phyloP scores from a whole-genome alignment of 2,797 vertebrate species.

The Enteromius treurensis region DNA sequence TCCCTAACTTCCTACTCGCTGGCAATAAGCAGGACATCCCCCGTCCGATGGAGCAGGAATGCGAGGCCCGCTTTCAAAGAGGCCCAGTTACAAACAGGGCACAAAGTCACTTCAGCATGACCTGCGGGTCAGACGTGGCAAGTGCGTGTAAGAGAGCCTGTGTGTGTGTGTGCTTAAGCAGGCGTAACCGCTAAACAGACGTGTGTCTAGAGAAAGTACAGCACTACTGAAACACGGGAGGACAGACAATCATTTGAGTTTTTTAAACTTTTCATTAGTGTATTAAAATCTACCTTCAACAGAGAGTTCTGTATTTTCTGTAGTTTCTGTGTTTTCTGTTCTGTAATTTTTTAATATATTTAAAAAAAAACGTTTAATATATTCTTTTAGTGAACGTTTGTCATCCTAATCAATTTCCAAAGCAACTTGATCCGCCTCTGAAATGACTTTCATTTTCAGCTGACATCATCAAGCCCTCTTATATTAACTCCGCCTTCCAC shows the following conservation, averaged over 20 bases:
- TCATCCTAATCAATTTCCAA: neutral
- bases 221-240: neutral
- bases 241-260: neutral
- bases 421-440: neutral
- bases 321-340: no score
- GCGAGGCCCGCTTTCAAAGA: slow-evolving; percentile 89
- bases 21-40: slow-evolving; percentile 78
- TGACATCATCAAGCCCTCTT: neutral
- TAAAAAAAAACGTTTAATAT: no score
- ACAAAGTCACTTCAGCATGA: slow-evolving; percentile 98
- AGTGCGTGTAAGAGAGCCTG: slow-evolving; percentile 53
- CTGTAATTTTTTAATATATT: no score
- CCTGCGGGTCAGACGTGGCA: slow-evolving; percentile 86
- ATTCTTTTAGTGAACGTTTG: neutral
- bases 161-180: slow-evolving; percentile 37
- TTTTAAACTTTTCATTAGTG: neutral
- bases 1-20: slow-evolving; percentile 88
- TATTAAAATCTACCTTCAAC: neutral
- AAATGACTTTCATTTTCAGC: neutral
- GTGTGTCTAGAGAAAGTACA: slow-evolving; percentile 19
- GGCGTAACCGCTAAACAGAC: slow-evolving; percentile 30
- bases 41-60: slow-evolving; percentile 92
- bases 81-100: slow-evolving; percentile 91
- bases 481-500: neutral
- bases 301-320: neutral